phyloP scores from a whole-genome alignment of 1,140 invertebrate genomes.

The Listronotus oregonensis region DNA sequence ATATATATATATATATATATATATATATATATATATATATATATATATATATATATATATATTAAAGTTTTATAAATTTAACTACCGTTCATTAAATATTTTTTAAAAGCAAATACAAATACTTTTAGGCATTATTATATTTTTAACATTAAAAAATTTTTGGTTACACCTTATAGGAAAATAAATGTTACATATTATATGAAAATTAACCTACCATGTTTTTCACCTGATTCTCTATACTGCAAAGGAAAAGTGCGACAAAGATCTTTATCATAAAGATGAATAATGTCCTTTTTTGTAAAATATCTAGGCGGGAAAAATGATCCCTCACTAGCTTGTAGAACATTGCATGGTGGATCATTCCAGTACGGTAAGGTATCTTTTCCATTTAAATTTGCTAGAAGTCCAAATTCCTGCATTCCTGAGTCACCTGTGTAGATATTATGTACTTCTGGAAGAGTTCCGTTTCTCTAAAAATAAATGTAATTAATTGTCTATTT shows the following conservation, averaged over 20 bases:
- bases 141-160: too few species aligned
- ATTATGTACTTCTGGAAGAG: constrained; percentile 77
- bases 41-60: too few species aligned
- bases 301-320: constrained; percentile 77
- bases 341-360: constrained; percentile 75
- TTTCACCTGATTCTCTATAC: constrained; percentile 68
- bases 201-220: constrained; percentile 62
- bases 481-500: too few species aligned
- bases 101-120: too few species aligned
- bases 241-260: constrained; percentile 79
- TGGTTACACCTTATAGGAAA: too few species aligned
- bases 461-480: constrained; percentile 73
- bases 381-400: constrained; percentile 77
- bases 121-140: too few species aligned
- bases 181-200: too few species aligned
- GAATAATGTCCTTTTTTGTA: constrained; percentile 73
- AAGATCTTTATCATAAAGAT: constrained; percentile 84
- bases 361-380: constrained; percentile 78
- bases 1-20: too few species aligned
- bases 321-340: constrained; percentile 84
- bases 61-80: too few species aligned
- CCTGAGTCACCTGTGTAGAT: constrained; percentile 77
- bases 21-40: too few species aligned
- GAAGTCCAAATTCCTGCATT: constrained; percentile 78
- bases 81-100: too few species aligned